Percentiles rank a stretch among this genome's conserved stretches.
phyloP scores from a whole-genome alignment of 2,797 vertebrate genomes.

The Lepus oiostolus region DNA sequence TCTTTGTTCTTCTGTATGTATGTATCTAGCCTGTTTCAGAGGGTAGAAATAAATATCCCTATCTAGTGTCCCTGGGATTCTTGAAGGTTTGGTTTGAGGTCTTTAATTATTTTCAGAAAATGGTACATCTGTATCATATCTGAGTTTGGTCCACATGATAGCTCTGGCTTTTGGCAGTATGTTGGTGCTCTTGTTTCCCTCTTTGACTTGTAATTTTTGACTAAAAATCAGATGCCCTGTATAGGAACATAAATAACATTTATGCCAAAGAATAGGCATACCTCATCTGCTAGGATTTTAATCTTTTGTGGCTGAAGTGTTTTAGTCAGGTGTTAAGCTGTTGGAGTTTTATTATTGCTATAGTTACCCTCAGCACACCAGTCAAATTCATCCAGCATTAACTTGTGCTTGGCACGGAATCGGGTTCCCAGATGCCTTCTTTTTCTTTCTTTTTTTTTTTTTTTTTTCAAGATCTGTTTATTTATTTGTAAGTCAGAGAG shows the following conservation, averaged over 20 bases:
- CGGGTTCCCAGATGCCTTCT: not conserved
- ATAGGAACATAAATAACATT: not conserved
- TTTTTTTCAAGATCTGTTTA: too few relatives aligned
- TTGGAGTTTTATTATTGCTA: not conserved
- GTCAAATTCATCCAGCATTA: not conserved
- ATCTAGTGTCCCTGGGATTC: not conserved
- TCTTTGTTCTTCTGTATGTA: not conserved
- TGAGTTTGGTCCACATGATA: conserved; percentile 1
- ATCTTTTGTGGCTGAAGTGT: not conserved
- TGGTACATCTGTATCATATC: not conserved
- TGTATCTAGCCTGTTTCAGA: not conserved
- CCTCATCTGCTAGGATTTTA: not conserved
- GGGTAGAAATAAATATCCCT: not conserved
- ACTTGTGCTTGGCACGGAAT: not conserved
- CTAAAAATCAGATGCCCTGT: not conserved
- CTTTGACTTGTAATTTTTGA: not conserved
- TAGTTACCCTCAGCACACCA: not conserved
- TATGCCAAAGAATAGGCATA: not conserved
- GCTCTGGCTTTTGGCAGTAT: not conserved
- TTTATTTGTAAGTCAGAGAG: too few relatives aligned
- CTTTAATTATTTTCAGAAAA: conserved; percentile 33
- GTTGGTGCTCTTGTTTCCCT: not conserved
- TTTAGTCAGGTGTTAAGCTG: conserved; percentile 10
- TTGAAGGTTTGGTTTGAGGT: not conserved
- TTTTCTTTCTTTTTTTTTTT: too few relatives aligned